phyloP scores from a whole-genome alignment of 2,113 vertebrate species.

The Pteropus alecto region DNA sequence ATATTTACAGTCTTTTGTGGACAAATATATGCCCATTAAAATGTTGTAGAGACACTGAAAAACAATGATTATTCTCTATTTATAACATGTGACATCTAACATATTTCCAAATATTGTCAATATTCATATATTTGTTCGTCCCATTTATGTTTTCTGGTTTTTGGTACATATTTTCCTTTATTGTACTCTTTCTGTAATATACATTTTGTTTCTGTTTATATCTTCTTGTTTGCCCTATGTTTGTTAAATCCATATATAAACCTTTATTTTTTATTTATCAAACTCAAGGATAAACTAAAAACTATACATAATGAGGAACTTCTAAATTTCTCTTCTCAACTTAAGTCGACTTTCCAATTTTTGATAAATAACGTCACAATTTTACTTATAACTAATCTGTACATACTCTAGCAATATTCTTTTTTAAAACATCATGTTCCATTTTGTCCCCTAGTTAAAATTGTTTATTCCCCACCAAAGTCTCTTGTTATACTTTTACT shows the following conservation, averaged over 20 bases:
- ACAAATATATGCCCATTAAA: background rate
- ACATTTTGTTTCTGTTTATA: background rate
- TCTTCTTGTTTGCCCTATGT: background rate
- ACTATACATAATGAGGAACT: background rate
- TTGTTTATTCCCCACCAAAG: background rate
- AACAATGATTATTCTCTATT: background rate
- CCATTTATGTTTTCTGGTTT: background rate
- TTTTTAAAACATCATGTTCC: background rate
- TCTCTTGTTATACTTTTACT: background rate
- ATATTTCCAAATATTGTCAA: background rate
- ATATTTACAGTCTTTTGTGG: background rate
- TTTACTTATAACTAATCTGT: background rate
- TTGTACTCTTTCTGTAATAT: background rate
- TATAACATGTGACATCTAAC: background rate
- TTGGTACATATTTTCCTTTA: background rate
- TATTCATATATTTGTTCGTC: background rate
- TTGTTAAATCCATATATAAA: background rate
- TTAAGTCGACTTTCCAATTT: background rate
- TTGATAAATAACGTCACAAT: background rate
- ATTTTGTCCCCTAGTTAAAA: background rate
- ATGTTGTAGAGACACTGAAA: background rate
- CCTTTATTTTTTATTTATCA: background rate
- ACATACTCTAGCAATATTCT: background rate
- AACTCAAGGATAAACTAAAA: background rate
- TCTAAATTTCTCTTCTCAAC: background rate